Conservation (phyloP, 2,797 vertebrate genomes). For the Oreochromis mossambicus region DNA sequence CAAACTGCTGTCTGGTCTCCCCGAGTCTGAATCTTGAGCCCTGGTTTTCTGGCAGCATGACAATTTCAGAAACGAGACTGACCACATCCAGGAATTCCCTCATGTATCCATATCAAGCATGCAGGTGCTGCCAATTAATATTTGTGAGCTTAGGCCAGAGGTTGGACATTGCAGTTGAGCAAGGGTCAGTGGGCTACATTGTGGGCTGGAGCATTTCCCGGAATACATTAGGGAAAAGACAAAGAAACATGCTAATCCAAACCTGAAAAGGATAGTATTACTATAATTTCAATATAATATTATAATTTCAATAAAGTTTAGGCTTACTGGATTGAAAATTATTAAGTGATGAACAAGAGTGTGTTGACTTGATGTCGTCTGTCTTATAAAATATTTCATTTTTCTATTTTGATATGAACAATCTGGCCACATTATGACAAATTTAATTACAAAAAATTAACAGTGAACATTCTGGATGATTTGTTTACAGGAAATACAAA, state of each 20-base stretch:
- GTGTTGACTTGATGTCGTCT: background rate
- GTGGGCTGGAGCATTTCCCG: background rate
- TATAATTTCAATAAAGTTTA: background rate
- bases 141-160: slow-evolving; percentile 8
- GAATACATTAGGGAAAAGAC: background rate
- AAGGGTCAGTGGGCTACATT: slow-evolving; percentile 3
- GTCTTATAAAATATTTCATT: background rate
- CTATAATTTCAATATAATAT: background rate
- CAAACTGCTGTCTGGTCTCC: background rate
- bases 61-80: background rate
- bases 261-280: fast-evolving
- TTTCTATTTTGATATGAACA: background rate
- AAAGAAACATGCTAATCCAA: background rate
- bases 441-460: background rate
- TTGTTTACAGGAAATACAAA: background rate
- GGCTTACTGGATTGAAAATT: fast-evolving
- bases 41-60: background rate
- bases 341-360: background rate
- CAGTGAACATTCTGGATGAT: background rate
- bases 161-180: slow-evolving; percentile 1
- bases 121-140: slow-evolving; percentile 32
- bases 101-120: background rate
- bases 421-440: background rate
- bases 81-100: background rate
- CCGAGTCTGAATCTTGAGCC: background rate